Evolutionary conservation across 2,888 invertebrate genomes (phyloP), one percentile per base, ranked within the genome.

Genomic region (Coronaproctus castanopsis): DNA sequence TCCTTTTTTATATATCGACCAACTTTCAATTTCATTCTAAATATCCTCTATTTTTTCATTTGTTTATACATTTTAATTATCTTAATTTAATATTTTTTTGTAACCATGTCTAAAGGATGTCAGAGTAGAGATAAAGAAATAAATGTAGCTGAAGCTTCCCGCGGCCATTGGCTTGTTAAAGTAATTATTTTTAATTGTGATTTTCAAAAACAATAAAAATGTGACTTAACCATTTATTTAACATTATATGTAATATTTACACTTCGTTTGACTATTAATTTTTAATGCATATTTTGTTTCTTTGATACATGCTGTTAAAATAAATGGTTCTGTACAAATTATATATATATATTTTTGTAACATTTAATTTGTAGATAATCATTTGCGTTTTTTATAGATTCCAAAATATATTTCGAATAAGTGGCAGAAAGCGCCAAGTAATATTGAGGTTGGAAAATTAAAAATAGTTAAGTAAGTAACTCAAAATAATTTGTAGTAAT

Each of bases 91-190:
- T 48, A 48, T 48, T 10, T 48, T 48, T 52, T 52, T 18, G 19
- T 52, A 14, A n/a, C 19, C 20, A 36, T 55, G 55, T 52, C 19
- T 21, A 54, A n/a, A 19, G 24, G 21, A 36, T 52, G 49, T 21
- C 54, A 48, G 18, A 48, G 54, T 22, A 21, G 50, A 20, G 59
- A 59, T 24, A 59, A 55, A 52, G 59, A 59, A 71, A 76, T 95
- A 64, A 93, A 95, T 75, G 76, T 91, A 57, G 84, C 87, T 20
- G 89, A 91, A 71, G 85, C 89, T 20, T 84, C 85, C 20, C 78
- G 93, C 67, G 93, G 93, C 62, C 90, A 96, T 14, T 96, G 96
- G 96, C 78, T 96, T 5, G 96, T 96, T 0, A 96, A 96, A 75
- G 85, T 86, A 48, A 54, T 53, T 60, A n/a, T n/a, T n/a, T n/a